Conservation (phyloP, 2,113 vertebrate species). For the Pandion haliaetus region DNA sequence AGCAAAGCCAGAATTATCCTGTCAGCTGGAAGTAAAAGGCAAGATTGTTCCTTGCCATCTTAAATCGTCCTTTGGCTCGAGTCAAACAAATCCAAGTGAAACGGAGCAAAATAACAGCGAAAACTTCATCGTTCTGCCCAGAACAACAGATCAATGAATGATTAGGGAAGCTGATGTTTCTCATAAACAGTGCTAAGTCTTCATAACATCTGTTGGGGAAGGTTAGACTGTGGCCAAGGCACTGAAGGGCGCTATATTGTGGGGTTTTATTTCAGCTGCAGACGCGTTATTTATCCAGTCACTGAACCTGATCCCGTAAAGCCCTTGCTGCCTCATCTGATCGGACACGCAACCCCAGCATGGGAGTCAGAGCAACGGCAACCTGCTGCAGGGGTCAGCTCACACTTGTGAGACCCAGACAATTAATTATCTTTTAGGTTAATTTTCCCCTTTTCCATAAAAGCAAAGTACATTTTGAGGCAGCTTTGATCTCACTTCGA, state of each 20-base stretch:
- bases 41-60: neutral
- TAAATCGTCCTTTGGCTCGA: neutral
- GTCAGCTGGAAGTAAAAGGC: neutral
- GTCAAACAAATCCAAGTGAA: neutral
- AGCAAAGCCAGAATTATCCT: neutral
- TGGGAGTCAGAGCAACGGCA: accelerated
- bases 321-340: neutral
- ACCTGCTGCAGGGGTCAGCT: neutral
- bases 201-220: neutral
- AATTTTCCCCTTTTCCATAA: neutral
- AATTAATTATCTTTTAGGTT: neutral
- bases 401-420: neutral
- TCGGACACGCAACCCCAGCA: accelerated
- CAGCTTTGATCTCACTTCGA: neutral
- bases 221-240: neutral
- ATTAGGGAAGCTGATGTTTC: slow-evolving; percentile 26
- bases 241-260: neutral
- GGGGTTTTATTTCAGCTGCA: neutral
- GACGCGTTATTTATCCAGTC: neutral
- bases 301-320: neutral
- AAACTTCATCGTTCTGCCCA: neutral
- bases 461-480: neutral
- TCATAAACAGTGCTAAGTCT: slow-evolving; percentile 3
- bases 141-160: slow-evolving; percentile 56
- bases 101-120: neutral